Conservation (phyloP, 2,888 invertebrate genomes). For the Myopa tessellatipennis region DNA sequence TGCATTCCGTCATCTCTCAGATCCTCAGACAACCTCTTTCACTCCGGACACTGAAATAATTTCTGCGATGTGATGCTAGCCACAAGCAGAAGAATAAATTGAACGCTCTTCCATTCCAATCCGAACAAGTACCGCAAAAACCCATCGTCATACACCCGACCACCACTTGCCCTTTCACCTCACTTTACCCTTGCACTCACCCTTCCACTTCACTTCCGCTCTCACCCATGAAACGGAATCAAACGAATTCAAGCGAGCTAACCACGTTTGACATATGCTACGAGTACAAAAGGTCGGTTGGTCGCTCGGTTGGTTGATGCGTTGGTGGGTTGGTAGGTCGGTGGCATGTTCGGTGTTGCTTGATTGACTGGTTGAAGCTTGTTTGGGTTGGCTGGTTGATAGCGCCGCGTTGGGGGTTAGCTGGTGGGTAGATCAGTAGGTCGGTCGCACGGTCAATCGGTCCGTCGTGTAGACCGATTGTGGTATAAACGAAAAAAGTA, state of each 20-base stretch:
- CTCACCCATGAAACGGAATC: neutral
- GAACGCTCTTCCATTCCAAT: too few species aligned
- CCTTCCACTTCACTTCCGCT: neutral
- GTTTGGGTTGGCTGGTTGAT: neutral
- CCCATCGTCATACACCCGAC: too few species aligned
- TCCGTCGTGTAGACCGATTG: neutral
- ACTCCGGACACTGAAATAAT: too few species aligned
- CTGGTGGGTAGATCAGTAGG: neutral
- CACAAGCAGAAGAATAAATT: too few species aligned
- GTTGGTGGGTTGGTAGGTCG: neutral
- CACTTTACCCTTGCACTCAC: neutral
- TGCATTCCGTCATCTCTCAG: too few species aligned
- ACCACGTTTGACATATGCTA: too few species aligned
- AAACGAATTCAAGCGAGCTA: neutral
- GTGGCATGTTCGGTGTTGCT: neutral
- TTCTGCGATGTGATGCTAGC: neutral
- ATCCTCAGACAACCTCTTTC: too few species aligned
- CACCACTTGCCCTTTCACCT: neutral
- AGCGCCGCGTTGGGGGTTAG: neutral
- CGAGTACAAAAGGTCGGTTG: too few species aligned
- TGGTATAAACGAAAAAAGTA: too few species aligned
- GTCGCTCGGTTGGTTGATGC: neutral
- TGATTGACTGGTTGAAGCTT: neutral
- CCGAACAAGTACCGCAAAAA: too few species aligned
- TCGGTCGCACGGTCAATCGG: neutral